phyloP scores from a whole-genome alignment of 2,888 invertebrate genomes.

The Allacma fusca region DNA sequence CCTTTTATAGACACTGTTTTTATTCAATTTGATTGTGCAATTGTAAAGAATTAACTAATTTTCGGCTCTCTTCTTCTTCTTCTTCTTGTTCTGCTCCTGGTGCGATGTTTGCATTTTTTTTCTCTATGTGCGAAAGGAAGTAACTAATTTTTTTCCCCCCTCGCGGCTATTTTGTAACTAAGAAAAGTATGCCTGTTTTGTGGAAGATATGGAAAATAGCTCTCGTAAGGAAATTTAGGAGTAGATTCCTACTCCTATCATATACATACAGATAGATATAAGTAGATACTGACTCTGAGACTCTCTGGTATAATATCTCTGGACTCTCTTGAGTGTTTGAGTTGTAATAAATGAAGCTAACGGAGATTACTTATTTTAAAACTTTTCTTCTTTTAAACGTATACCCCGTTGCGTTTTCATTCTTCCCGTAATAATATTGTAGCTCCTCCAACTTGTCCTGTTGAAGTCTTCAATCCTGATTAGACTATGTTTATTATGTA shows the following conservation, averaged over 20 bases:
- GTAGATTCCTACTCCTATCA: background rate
- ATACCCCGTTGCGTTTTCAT: conserved; percentile 11
- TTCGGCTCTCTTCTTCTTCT: too few species aligned
- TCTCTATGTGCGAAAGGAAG: too few species aligned
- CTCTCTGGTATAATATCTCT: too few species aligned
- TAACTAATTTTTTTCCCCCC: too few species aligned
- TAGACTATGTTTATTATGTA: too few species aligned
- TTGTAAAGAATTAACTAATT: background rate
- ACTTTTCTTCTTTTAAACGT: background rate
- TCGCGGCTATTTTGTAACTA: too few species aligned
- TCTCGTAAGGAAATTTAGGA: background rate
- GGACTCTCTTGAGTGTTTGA: background rate
- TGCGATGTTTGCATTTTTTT: background rate
- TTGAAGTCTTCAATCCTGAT: too few species aligned
- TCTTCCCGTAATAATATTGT: background rate
- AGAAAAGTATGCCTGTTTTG: background rate
- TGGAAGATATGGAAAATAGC: background rate
- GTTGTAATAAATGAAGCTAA: conserved; percentile 7
- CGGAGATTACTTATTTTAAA: conserved; percentile 1
- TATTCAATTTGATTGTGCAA: background rate
- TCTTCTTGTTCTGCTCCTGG: too few species aligned
- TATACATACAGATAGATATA: too few species aligned
- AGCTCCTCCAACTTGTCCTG: background rate
- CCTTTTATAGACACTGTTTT: too few species aligned
- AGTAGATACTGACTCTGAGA: too few species aligned